Conservation (phyloP, 2,888 invertebrate species). For the Craniophora ligustri region DNA sequence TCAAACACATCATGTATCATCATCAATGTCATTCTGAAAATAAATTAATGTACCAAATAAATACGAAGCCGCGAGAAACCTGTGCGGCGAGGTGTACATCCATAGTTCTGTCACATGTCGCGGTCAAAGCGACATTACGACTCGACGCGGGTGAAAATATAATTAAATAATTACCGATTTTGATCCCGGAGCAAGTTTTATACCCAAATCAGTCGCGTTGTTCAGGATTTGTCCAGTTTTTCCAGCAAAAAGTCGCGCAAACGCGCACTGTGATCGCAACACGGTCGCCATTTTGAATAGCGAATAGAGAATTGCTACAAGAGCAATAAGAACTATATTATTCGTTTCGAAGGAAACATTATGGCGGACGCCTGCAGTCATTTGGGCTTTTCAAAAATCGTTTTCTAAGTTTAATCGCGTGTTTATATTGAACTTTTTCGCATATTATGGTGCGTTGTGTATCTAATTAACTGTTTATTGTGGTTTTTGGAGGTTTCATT, state of each 20-base stretch:
- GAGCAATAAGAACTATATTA: constrained; percentile 89
- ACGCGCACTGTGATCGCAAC: constrained; percentile 86
- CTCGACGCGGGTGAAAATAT: constrained; percentile 76
- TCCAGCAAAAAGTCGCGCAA: constrained; percentile 85
- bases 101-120: constrained; percentile 88
- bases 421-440: constrained; percentile 89
- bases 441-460: constrained; percentile 87
- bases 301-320: constrained; percentile 89
- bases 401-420: constrained; percentile 88
- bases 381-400: constrained; percentile 89
- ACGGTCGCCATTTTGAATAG: constrained; percentile 89
- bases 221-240: constrained; percentile 84
- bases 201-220: constrained; percentile 83
- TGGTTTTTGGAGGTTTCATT: constrained; percentile 84
- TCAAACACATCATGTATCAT: constrained; percentile 30
- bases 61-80: constrained; percentile 65
- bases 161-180: constrained; percentile 87
- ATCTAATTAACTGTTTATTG: constrained; percentile 84
- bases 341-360: constrained; percentile 89
- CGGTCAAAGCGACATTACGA: constrained; percentile 81
- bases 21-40: constrained; percentile 57
- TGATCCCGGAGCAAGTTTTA: constrained; percentile 76
- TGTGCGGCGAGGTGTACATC: constrained; percentile 78
- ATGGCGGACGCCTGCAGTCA: constrained; percentile 89
- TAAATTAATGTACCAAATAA: constrained; percentile 50